Base-by-base conservation (phyloP, 2,797 vertebrate genomes). In the Tolypeutes matacus region DNA sequence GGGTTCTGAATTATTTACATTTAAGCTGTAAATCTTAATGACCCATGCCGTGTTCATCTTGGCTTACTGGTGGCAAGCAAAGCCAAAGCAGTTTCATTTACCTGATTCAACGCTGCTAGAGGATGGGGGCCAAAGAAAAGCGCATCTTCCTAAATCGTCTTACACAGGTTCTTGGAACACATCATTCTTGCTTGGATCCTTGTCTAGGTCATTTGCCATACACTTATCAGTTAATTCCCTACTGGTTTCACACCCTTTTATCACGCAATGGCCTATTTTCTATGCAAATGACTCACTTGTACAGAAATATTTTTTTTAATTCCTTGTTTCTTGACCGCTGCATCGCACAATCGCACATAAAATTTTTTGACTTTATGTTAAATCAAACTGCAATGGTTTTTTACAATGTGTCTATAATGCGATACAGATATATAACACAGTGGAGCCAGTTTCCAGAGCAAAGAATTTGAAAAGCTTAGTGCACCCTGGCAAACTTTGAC, bases 201-300 rank as follows among this genome's bases (percentile, higher is more conserved):
- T 51, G 56, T 93, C 91, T 88, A 51, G 76, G 92, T 94, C 89
- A 93, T 62, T 81, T 95, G 94, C 81, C 86, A 72, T 29, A 87
- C 17, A 75, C 76, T 88, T 80, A 77, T 4, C 72, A 76, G 85
- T 69, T 95, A 91, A 87, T 82, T 65, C 76, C 67, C 86, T 69
- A 64, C 36, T 92, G 73, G 39, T 72, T 88, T 88, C 75, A 81
- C 20, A 67, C 29, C 67, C 51, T 53, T 53, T 76, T 34, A 34
- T 14, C 53, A 89, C n/a, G 83, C 53, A 67, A n/a, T 7, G 83
- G 39, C 31, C 12, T 49, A 89, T 81, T 53, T 89, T 89, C 51
- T 56, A 73, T 67, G 34, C 73, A 86, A 84, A 91, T 29, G 4
- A 93, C 34, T 86, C 15, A 29, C 62, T 51, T 84, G 58, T 25